phyloP scores from a whole-genome alignment of 2,888 invertebrate species.

The Drosophila neutralis region DNA sequence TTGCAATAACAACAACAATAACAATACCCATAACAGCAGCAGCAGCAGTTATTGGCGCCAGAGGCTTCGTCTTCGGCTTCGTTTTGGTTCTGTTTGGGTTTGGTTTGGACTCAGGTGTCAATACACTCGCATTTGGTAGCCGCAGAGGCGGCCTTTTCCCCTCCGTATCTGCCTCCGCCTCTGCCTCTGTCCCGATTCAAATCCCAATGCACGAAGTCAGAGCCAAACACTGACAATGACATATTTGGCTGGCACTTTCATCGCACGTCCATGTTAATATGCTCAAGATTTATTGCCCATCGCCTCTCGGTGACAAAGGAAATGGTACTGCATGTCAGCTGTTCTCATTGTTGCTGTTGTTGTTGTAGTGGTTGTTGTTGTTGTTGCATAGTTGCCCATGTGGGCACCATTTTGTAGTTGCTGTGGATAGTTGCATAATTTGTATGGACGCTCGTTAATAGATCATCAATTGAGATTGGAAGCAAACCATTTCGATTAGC shows the following conservation, averaged over 20 bases:
- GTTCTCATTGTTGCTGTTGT: constrained; percentile 33
- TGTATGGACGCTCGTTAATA: constrained; percentile 73
- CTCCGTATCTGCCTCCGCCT: neutral
- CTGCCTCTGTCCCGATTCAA: constrained; percentile 16
- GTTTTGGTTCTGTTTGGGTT: constrained; percentile 61
- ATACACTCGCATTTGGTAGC: constrained; percentile 71
- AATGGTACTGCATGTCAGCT: constrained; percentile 72
- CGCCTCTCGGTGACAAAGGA: constrained; percentile 67
- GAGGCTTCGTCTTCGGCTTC: constrained; percentile 24
- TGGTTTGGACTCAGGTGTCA: constrained; percentile 70
- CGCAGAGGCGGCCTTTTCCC: constrained; percentile 64
- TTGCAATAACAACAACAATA: constrained; percentile 30
- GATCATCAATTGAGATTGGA: constrained; percentile 75
- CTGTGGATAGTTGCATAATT: constrained; percentile 70
- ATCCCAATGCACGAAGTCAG: constrained; percentile 35
- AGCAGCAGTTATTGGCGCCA: constrained; percentile 51
- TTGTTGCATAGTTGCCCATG: constrained; percentile 27
- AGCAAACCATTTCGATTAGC: constrained; percentile 43
- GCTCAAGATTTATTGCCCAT: constrained; percentile 71
- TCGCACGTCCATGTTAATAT: constrained; percentile 80
- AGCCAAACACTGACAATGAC: constrained; percentile 72
- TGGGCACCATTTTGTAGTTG: constrained; percentile 73
- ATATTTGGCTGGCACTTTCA: constrained; percentile 78
- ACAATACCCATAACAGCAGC: constrained; percentile 2
- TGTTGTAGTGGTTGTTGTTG: constrained; percentile 9